A percentile compares a stretch with the other conserved stretches of the same genome.
Conservation (phyloP, 2,113 vertebrate genomes). For the Carollia perspicillata region DNA sequence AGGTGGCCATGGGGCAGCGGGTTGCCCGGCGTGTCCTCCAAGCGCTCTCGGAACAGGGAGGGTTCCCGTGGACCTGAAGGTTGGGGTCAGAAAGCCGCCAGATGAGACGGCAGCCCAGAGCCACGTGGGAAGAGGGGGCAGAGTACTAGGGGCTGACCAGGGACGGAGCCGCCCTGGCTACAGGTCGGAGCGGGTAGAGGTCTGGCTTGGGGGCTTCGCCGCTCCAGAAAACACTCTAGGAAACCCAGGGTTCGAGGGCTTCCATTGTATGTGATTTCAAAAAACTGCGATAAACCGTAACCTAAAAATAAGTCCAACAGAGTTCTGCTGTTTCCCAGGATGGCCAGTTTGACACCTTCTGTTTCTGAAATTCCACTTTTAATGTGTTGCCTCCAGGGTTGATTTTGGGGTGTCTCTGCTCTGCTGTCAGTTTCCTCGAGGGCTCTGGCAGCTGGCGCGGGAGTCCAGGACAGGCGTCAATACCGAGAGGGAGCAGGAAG, state of each 20-base stretch:
- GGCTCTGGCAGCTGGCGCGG: rapidly evolving
- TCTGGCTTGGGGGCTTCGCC: not conserved
- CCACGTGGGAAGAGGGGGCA: rapidly evolving
- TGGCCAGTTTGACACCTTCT: not conserved
- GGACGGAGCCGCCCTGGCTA: too few species aligned
- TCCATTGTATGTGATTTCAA: rapidly evolving
- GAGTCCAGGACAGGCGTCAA: rapidly evolving
- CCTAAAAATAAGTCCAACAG: rapidly evolving
- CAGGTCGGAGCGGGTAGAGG: rapidly evolving
- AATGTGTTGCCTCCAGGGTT: too few species aligned
- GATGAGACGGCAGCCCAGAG: not conserved
- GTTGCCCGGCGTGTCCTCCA: not conserved
- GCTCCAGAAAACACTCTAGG: not conserved
- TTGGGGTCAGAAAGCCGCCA: not conserved
- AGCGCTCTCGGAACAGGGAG: not conserved
- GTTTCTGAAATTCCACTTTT: not conserved
- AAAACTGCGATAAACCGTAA: rapidly evolving
- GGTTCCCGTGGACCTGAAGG: not conserved
- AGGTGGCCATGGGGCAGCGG: rapidly evolving
- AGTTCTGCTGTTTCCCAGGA: not conserved
- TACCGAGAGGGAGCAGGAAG: rapidly evolving
- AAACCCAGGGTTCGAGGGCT: rapidly evolving
- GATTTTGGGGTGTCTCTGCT: not conserved
- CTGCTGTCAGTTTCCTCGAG: rapidly evolving
- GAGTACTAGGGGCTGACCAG: rapidly evolving